Percentiles rank a stretch among this genome's conserved stretches.
These are phyloP conservation scores for Ceratothoa steindachneri DNA, from an alignment of 2,888 invertebrate genomes.

Conservation along the genomic window DNA sequence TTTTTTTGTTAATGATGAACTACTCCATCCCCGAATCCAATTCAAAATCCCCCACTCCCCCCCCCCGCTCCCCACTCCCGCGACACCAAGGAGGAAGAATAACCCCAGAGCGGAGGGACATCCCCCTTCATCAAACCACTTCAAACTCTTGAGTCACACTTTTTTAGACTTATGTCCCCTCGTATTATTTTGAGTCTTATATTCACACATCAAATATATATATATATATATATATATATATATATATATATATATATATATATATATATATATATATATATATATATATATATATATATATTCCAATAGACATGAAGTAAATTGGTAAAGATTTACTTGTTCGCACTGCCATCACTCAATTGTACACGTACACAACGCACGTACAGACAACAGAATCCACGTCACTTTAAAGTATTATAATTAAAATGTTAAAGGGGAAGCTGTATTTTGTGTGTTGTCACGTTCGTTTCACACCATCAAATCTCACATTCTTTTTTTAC, in stretches of 20 bases:
- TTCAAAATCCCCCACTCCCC: background rate
- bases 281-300: background rate
- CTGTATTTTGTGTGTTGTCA: background rate
- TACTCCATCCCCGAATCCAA: background rate
- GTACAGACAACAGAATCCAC: background rate
- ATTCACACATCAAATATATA: background rate
- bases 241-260: slow-evolving; percentile 13
- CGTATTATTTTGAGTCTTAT: background rate
- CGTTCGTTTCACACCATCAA: background rate
- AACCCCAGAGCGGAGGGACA: background rate
- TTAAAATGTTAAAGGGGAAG: background rate
- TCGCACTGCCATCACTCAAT: no score
- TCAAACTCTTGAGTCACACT: background rate
- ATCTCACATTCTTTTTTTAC: background rate
- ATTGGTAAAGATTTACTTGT: no score
- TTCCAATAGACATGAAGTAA: no score
- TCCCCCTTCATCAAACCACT: background rate
- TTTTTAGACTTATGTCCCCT: background rate
- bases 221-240: slow-evolving; percentile 12
- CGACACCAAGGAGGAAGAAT: background rate
- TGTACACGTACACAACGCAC: background rate
- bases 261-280: slow-evolving; percentile 4
- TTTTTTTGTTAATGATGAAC: background rate
- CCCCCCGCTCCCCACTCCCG: no score
- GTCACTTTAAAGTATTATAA: background rate